Conservation (phyloP, 2,888 invertebrate genomes). For the Sialis lutaria region DNA sequence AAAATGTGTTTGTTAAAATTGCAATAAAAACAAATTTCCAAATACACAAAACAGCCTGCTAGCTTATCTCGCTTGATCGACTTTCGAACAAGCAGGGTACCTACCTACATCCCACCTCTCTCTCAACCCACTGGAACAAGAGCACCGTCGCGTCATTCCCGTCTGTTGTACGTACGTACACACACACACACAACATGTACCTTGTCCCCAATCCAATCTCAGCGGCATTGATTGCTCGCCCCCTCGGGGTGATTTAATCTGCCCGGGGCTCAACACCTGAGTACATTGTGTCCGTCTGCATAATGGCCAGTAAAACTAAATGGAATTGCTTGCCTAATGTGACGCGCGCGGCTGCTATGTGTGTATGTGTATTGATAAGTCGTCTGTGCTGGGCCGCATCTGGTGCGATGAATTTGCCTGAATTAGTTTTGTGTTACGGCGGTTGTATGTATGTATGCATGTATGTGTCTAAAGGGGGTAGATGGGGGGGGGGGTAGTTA, state of each 20-base stretch:
- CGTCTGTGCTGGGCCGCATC: constrained; percentile 21
- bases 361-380: neutral
- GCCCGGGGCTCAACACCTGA: constrained; percentile 27
- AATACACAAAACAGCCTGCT: too few species aligned
- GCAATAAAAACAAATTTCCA: too few species aligned
- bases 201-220: neutral
- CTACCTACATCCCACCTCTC: too few species aligned
- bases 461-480: constrained; percentile 13
- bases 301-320: constrained; percentile 27
- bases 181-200: too few species aligned
- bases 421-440: neutral
- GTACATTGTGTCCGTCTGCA: constrained; percentile 24
- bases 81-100: too few species aligned
- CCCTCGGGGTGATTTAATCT: constrained; percentile 27
- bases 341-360: constrained; percentile 13
- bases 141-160: neutral
- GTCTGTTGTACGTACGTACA: too few species aligned
- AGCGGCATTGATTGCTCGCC: constrained; percentile 11
- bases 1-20: too few species aligned
- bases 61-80: too few species aligned
- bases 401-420: constrained; percentile 15
- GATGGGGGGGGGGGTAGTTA: constrained; percentile 11
- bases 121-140: too few species aligned
- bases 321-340: constrained; percentile 20
- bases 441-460: constrained; percentile 9